A percentile compares a stretch with the other conserved stretches of the same genome.
phyloP scores from a whole-genome alignment of 2,113 vertebrate species.

The Procavia capensis region DNA sequence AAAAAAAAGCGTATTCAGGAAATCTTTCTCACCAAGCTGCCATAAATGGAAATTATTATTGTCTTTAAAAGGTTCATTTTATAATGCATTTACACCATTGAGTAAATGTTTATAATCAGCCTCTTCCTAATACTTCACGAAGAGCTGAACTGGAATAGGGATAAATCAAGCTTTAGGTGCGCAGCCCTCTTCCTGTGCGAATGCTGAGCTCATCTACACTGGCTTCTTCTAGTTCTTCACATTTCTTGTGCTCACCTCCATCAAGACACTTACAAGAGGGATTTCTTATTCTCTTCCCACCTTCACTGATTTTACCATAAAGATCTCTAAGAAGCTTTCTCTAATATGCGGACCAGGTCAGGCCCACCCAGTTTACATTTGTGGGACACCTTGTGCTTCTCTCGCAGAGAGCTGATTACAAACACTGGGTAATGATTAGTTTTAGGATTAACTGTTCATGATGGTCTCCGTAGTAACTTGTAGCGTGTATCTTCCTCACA shows the following conservation, averaged over 20 bases:
- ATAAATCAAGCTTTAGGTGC: neutral
- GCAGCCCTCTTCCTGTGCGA: rapidly evolving
- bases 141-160: neutral
- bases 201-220: neutral
- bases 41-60: neutral
- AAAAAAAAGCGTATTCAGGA: neutral
- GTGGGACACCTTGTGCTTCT: neutral
- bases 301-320: neutral
- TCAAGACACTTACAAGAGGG: neutral
- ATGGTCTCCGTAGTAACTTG: neutral
- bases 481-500: neutral
- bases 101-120: neutral
- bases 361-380: neutral
- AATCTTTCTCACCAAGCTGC: neutral
- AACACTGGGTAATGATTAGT: neutral
- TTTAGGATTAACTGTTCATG: neutral
- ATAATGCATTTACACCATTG: neutral
- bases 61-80: neutral
- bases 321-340: neutral
- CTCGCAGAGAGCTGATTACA: neutral
- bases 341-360: neutral
- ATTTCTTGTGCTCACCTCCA: neutral
- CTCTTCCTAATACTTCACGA: neutral
- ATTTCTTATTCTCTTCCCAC: neutral
- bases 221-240: neutral